Conservation (phyloP, 2,797 vertebrate genomes). For the Limosa lapponica region DNA sequence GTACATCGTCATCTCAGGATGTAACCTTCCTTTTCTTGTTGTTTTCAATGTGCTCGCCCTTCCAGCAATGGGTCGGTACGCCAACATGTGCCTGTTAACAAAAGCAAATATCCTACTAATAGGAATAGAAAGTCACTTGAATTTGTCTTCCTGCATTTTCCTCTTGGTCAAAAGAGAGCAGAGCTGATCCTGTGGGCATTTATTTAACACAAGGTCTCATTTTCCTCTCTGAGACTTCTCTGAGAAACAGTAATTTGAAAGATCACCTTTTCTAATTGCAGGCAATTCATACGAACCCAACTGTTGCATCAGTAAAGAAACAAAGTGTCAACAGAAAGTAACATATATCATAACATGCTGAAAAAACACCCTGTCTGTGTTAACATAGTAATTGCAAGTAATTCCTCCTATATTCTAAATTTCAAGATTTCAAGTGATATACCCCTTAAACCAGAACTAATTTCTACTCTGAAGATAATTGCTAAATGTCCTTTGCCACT, state of each 20-base stretch:
- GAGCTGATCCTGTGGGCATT: not conserved
- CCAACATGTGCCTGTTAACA: rapidly evolving
- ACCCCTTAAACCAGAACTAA: not conserved
- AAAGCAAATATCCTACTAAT: not conserved
- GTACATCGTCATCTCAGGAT: not conserved
- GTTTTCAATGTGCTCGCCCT: not conserved
- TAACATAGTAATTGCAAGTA: not conserved
- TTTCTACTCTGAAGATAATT: not conserved
- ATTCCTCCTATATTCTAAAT: not conserved
- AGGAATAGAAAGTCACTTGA: not conserved
- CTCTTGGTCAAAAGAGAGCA: not conserved
- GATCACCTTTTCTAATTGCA: not conserved
- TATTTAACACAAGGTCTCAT: not conserved
- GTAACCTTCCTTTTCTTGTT: not conserved
- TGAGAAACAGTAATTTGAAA: not conserved
- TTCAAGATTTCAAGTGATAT: not conserved
- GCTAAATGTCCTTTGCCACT: not conserved
- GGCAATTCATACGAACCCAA: not conserved
- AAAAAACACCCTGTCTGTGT: not conserved
- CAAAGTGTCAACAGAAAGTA: not conserved
- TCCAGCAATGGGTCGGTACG: not conserved
- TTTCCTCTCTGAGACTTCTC: not conserved
- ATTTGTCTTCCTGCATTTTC: not conserved
- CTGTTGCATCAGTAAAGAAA: not conserved
- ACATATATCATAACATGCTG: not conserved